A percentile compares a stretch with the other conserved stretches of the same genome.
phyloP scores from a whole-genome alignment of 2,888 invertebrate species.

The Bombylius major region DNA sequence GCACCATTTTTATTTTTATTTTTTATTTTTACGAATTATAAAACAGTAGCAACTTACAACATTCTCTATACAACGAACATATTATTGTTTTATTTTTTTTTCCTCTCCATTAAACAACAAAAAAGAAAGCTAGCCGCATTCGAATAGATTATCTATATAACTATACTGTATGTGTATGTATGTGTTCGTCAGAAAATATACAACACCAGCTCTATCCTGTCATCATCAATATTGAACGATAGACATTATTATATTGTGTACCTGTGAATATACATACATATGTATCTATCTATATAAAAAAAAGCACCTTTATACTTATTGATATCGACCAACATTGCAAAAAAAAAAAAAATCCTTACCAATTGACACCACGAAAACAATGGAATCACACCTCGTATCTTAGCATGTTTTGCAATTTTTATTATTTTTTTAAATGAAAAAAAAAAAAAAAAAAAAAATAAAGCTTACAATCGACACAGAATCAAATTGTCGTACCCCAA shows the following conservation, averaged over 20 bases:
- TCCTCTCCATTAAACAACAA: neutral
- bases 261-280: no score
- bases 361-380: neutral
- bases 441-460: no score
- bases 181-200: neutral
- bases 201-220: neutral
- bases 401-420: neutral
- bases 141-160: neutral
- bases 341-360: neutral
- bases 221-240: no score
- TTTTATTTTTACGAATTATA: neutral
- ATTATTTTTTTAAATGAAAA: no score
- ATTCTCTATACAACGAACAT: no score
- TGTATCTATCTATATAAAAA: no score
- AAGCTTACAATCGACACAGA: neutral
- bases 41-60: neutral
- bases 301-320: no score
- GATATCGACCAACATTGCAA: neutral
- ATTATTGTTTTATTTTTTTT: no score
- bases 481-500: neutral
- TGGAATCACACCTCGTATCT: neutral
- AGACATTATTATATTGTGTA: no score
- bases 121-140: neutral
- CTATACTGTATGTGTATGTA: neutral
- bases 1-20: neutral